Conservation (phyloP, 1,140 invertebrate species). For the Luehdorfia chinensis region DNA sequence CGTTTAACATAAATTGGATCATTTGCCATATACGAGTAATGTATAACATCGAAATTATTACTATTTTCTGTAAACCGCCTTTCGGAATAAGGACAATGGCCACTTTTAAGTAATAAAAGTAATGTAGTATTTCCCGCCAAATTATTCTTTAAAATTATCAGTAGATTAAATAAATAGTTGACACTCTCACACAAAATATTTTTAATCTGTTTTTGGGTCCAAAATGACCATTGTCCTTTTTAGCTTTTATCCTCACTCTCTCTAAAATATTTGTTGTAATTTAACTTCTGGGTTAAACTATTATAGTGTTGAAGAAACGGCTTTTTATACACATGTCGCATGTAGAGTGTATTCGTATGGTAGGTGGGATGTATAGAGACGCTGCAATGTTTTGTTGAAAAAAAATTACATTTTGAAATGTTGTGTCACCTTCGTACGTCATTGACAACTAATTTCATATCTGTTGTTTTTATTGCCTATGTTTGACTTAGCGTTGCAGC, state of each 20-base stretch:
- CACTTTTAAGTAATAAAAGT: constrained; percentile 22
- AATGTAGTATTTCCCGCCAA: constrained; percentile 1
- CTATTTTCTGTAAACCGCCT: constrained; percentile 26
- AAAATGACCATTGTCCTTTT: constrained; percentile 42
- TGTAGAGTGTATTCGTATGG: constrained; percentile 56
- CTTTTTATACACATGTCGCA: constrained; percentile 66
- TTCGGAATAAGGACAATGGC: constrained; percentile 33
- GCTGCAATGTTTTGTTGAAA: constrained; percentile 27
- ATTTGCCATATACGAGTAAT: constrained; percentile 33
- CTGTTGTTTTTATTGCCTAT: constrained; percentile 15
- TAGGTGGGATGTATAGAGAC: constrained; percentile 48
- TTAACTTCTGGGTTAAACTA: background rate
- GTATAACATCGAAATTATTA: constrained; percentile 45
- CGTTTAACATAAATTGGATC: constrained; percentile 52
- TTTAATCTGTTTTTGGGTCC: constrained; percentile 33
- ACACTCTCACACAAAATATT: constrained; percentile 7
- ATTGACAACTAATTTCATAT: constrained; percentile 14
- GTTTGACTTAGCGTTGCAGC: constrained; percentile 45
- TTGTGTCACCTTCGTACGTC: constrained; percentile 19
- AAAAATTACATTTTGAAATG: constrained; percentile 6
- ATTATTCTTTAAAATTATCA: constrained; percentile 1
- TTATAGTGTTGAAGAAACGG: constrained; percentile 45
- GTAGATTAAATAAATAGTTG: constrained; percentile 6
- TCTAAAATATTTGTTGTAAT: background rate
- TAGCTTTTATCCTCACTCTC: constrained; percentile 25